These are phyloP conservation scores for Mus minutoides DNA, from an alignment of 2,797 vertebrate species.

Conservation along the genomic window DNA sequence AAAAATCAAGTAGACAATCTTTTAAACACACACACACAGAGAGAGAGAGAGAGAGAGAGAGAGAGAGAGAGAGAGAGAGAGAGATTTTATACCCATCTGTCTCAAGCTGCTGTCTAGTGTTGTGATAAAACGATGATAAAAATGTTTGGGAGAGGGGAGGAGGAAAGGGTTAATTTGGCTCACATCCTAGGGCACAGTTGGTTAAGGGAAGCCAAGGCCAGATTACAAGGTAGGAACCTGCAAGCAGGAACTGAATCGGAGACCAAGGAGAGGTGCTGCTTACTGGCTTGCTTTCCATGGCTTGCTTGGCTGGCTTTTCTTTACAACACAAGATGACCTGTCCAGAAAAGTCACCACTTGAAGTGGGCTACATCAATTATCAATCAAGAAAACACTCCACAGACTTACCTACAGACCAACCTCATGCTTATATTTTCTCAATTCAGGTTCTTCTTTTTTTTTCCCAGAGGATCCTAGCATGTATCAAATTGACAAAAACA, in stretches of 20 bases:
- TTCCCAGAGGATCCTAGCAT: too few relatives aligned
- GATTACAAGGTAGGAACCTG: neutral
- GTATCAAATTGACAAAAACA: neutral
- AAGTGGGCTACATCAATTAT: too few relatives aligned
- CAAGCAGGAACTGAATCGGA: neutral
- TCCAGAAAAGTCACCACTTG: neutral
- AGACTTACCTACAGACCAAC: neutral
- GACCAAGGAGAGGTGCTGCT: neutral
- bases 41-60: too few relatives aligned
- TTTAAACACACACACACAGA: neutral
- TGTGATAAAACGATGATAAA: neutral
- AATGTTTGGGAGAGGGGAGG: neutral
- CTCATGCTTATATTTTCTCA: neutral
- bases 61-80: too few relatives aligned
- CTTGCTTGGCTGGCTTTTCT: neutral
- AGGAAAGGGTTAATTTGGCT: neutral
- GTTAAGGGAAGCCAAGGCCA: neutral
- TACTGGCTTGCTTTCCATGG: neutral
- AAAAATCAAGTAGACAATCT: neutral
- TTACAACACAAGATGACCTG: too few relatives aligned
- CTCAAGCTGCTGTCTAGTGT: neutral
- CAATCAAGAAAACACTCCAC: neutral
- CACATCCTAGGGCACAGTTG: neutral
- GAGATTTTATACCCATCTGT: neutral
- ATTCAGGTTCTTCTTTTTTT: neutral